A percentile compares a stretch with the other conserved stretches of the same genome.
These are phyloP conservation scores for Indri indri DNA, from an alignment of 2,113 vertebrate genomes.

Conservation along the genomic window DNA sequence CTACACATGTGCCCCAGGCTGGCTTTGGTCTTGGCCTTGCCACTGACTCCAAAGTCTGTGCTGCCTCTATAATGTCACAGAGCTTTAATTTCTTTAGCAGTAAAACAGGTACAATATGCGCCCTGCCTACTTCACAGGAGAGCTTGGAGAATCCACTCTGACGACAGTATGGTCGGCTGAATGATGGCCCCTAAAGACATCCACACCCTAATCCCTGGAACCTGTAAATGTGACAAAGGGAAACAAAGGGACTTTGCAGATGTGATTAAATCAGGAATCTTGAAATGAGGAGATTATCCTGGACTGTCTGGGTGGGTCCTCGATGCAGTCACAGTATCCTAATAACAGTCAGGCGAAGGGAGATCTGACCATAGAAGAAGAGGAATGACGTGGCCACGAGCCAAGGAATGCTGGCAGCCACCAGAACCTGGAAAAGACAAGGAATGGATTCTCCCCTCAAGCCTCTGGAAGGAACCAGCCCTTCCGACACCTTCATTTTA, in stretches of 20 bases:
- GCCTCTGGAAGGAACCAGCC: background rate
- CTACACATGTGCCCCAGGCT: too few species aligned
- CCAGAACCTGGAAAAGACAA: background rate
- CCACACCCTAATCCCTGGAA: background rate
- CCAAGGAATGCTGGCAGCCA: background rate
- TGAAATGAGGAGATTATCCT: background rate
- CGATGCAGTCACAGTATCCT: background rate
- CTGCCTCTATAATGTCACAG: background rate
- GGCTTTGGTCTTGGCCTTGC: background rate
- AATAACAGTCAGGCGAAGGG: background rate
- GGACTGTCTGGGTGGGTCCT: background rate
- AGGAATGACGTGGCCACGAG: background rate
- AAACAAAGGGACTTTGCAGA: background rate
- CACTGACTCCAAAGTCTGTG: background rate
- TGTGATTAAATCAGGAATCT: background rate
- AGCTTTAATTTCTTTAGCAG: background rate
- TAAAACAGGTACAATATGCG: background rate
- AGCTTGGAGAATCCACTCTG: background rate
- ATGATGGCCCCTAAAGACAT: background rate
- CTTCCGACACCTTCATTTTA: background rate
- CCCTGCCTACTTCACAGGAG: background rate
- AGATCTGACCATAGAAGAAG: background rate
- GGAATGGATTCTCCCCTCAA: background rate
- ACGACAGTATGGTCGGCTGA: background rate
- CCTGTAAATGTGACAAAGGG: background rate